A percentile compares a stretch with the other conserved stretches of the same genome.
Evolutionary conservation across 2,113 vertebrate species (phyloP).

Genomic region (Melospiza georgiana): DNA sequence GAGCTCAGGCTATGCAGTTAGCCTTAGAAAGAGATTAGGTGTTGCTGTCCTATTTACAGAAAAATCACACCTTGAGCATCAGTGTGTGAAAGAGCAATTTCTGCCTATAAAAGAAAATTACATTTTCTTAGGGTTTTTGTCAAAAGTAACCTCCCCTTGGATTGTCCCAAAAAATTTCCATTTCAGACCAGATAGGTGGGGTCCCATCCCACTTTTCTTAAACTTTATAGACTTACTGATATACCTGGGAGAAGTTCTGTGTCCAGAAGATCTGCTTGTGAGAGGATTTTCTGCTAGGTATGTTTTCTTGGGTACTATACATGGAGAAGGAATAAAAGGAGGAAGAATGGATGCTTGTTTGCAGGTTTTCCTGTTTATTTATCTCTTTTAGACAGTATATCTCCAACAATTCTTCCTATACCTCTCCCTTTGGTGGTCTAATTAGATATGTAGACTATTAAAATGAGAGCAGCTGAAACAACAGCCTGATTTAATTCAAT

Average conservation of each 20-base stretch:
- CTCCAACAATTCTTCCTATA: background rate
- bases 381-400: background rate
- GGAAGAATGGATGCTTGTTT: background rate
- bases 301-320: background rate
- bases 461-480: background rate
- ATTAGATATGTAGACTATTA: background rate
- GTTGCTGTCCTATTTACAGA: background rate
- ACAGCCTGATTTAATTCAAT: background rate
- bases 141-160: background rate
- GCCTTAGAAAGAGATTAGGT: background rate
- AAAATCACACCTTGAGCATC: background rate
- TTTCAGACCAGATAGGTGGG: background rate
- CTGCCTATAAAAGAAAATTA: background rate
- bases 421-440: background rate
- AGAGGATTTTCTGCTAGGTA: background rate
- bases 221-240: background rate
- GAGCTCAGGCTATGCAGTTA: background rate
- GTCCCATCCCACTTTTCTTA: background rate
- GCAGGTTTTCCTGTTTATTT: background rate
- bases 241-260: background rate
- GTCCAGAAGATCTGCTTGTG: background rate
- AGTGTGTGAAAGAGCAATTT: background rate
- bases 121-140: background rate
- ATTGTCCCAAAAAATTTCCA: background rate
- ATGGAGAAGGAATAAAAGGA: background rate